A percentile compares a stretch with the other conserved stretches of the same genome.
These are phyloP conservation scores for Amphiprion ocellaris DNA, from an alignment of 2,113 vertebrate species.

Conservation along the genomic window DNA sequence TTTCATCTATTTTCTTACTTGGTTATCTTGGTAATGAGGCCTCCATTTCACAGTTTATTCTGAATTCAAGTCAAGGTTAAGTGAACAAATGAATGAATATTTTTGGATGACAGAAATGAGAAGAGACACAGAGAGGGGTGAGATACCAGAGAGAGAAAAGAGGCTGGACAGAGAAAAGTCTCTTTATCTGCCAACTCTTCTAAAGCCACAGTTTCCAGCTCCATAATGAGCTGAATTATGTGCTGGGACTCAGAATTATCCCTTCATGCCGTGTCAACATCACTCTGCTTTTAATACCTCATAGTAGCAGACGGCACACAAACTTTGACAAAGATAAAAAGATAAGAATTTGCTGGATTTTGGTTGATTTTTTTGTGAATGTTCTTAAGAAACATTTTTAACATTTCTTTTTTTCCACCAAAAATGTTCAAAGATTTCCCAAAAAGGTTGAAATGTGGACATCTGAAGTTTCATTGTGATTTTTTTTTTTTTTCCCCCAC, in stretches of 20 bases:
- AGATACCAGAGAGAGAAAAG: conserved; percentile 19
- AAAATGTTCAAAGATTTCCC: too few relatives aligned
- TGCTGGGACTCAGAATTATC: conserved; percentile 51
- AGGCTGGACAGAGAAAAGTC: not conserved
- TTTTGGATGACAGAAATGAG: conserved; percentile 26
- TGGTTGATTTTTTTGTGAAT: too few relatives aligned
- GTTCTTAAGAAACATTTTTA: too few relatives aligned
- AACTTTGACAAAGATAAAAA: not conserved
- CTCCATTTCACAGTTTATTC: too few relatives aligned
- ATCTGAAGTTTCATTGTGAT: too few relatives aligned
- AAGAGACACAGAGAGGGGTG: conserved; percentile 3
- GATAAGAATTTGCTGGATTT: too few relatives aligned
- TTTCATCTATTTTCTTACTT: too few relatives aligned
- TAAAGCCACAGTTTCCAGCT: conserved; percentile 43
- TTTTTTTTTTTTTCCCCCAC: too few relatives aligned
- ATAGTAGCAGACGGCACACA: conserved; percentile 26
- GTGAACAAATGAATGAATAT: not conserved
- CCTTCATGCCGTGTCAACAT: conserved; percentile 40
- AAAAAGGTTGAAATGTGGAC: too few relatives aligned
- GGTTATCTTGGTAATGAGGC: too few relatives aligned
- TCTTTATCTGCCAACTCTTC: conserved; percentile 43
- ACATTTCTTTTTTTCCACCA: too few relatives aligned
- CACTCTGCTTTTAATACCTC: conserved; percentile 28
- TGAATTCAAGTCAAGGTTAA: too few relatives aligned
- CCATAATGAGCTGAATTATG: conserved; percentile 62